Conservation (phyloP, 2,797 vertebrate genomes). For the Rhinogobio ventralis region DNA sequence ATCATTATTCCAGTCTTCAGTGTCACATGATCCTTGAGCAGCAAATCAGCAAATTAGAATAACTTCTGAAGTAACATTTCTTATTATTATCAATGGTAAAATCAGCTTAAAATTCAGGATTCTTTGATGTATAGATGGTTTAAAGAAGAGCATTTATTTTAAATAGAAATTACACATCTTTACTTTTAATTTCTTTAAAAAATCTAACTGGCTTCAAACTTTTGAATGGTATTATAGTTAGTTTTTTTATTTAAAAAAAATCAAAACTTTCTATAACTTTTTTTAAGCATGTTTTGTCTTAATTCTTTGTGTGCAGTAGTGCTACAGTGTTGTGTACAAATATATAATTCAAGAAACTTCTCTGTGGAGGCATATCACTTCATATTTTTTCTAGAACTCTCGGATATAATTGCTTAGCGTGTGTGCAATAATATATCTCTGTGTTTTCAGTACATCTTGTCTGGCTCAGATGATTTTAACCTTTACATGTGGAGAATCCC, state of each 20-base stretch:
- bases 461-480: constrained; percentile 98
- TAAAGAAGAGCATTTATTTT: background rate
- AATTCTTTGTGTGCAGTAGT: background rate
- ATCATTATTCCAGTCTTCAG: background rate
- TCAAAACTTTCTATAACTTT: background rate
- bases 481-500: constrained; percentile 99
- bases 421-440: background rate
- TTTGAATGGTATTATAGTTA: background rate
- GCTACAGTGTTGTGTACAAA: background rate
- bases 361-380: background rate
- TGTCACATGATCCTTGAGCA: background rate
- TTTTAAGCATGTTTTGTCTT: background rate
- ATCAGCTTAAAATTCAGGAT: background rate
- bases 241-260: background rate
- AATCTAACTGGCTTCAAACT: background rate
- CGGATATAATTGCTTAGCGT: background rate
- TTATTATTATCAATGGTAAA: background rate
- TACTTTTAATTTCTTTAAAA: background rate
- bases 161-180: too few relatives aligned
- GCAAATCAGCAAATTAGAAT: background rate
- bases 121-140: background rate
- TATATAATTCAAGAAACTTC: background rate
- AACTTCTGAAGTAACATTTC: background rate
- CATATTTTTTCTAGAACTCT: background rate
- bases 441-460: constrained; percentile 91